A percentile compares a stretch with the other conserved stretches of the same genome.
Evolutionary conservation across 2,888 invertebrate species (phyloP).

Genomic region (Campaea margaritaria): DNA sequence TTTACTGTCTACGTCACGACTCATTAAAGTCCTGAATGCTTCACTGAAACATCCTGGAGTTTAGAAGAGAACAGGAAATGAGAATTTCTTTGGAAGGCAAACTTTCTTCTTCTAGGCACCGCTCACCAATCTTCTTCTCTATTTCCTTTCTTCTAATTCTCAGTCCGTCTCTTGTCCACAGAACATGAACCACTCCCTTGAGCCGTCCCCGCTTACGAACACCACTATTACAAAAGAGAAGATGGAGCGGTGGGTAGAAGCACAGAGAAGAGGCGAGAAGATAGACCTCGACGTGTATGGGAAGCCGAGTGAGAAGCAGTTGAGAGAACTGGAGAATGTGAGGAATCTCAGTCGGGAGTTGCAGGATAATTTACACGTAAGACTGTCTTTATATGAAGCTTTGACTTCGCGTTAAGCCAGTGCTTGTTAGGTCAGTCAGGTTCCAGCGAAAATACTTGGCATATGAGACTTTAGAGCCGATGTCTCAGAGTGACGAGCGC

Average conservation of each 20-base stretch:
- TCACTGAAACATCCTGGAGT: too few relatives aligned
- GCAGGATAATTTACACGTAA: conserved; percentile 72
- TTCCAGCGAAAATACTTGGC: too few relatives aligned
- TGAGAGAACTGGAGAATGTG: conserved; percentile 72
- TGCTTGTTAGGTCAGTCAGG: too few relatives aligned
- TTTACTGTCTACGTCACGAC: too few relatives aligned
- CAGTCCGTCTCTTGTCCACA: neutral
- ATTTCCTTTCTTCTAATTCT: too few relatives aligned
- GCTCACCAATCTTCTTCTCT: neutral
- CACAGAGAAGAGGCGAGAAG: conserved; percentile 61
- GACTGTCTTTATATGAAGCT: conserved; percentile 26
- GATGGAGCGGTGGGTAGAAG: conserved; percentile 71
- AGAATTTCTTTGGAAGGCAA: too few relatives aligned
- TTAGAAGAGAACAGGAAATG: too few relatives aligned
- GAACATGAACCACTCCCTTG: conserved; percentile 40
- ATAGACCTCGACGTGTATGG: conserved; percentile 70
- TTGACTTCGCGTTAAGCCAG: too few relatives aligned
- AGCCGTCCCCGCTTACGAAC: conserved; percentile 50
- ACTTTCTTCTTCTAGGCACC: too few relatives aligned
- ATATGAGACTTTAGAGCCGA: too few relatives aligned
- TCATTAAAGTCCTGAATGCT: too few relatives aligned
- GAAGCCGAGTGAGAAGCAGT: conserved; percentile 66
- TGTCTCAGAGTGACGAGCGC: too few relatives aligned
- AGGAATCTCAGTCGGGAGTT: conserved; percentile 72
- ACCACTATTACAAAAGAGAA: conserved; percentile 39